Evolutionary conservation across 2,888 invertebrate species (phyloP), one percentile per base, ranked within the genome.

Genomic region (Lochmaea capreae): DNA sequence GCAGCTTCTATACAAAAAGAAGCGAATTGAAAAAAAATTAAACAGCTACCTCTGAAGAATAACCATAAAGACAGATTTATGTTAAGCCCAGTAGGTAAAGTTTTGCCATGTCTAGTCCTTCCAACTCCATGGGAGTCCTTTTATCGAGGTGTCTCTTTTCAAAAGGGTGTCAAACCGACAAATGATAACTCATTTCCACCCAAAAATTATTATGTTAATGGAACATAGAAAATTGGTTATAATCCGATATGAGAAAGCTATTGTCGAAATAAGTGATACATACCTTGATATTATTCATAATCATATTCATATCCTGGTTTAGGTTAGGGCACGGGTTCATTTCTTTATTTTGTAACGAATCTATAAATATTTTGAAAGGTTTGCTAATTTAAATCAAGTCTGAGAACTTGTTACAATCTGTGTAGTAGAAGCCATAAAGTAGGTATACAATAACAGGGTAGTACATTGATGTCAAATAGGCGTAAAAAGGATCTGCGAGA

Each of bases 171-270:
- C 85, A 84, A 54, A 83, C 83, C 84, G 82, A 81, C 82, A 78
- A 79, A 81, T 84, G 84, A 85, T 85, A 84, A 84, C 84, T 84
- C 84, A 84, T 85, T 84, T 81, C 80, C 83, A 84, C 83, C 85
- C 81, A 74, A 63, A 68, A 72, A 65, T 80, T 67, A 79, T 78
- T 80, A 59, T 77, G 79, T 80, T 39, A 61, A 61, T 61, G 61
- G 61, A 77, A 76, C 61, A 61, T 39, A n/a, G 6, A 61, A 61
- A 39, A 61, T 61, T 61, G 39, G n/a, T 61, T 61, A 33, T 61
- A 61, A 61, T 61, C 61, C 61, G 39, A 61, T 61, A 16, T 61
- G 61, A 16, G 61, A 33, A 33, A 33, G 33, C 61, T 18, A n/a
- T 61, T 61, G 59, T 59, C 26, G n/a, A 59, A 26, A 33, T 59